phyloP scores from a whole-genome alignment of 2,113 vertebrate species.

The Sphaerodactylus townsendi region DNA sequence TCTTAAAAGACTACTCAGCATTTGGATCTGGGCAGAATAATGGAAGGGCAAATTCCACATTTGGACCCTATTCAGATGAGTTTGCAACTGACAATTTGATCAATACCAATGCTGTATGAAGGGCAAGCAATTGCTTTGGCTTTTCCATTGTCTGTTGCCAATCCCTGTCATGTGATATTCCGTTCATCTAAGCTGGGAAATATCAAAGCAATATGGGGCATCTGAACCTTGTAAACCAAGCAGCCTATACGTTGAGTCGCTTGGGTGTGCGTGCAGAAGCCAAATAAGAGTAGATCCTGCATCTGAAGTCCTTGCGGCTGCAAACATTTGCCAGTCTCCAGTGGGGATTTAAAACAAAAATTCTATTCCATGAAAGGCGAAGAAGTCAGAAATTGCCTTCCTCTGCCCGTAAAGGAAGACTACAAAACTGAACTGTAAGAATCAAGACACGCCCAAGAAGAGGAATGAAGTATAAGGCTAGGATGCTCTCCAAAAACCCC shows the following conservation, averaged over 20 bases:
- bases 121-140: constrained; percentile 28
- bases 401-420: constrained; percentile 17
- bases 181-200: neutral
- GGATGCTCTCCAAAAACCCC: constrained; percentile 50
- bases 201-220: constrained; percentile 28
- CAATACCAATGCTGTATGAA: constrained; percentile 26
- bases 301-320: constrained; percentile 44
- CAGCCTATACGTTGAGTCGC: neutral
- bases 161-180: constrained; percentile 31
- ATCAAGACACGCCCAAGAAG: constrained; percentile 48
- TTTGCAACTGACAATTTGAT: constrained; percentile 53
- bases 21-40: constrained; percentile 35
- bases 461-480: constrained; percentile 55
- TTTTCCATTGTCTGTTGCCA: constrained; percentile 52
- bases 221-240: constrained; percentile 5
- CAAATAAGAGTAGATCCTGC: constrained; percentile 18
- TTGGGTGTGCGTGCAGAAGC: fast-evolving
- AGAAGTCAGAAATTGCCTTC: constrained; percentile 38
- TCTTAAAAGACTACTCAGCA: constrained; percentile 38
- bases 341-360: neutral
- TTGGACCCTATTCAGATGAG: constrained; percentile 14
- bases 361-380: neutral
- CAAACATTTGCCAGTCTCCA: constrained; percentile 30
- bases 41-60: constrained; percentile 26
- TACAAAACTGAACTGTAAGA: constrained; percentile 53